These are phyloP conservation scores for Ptychobarbus kaznakovi DNA, from an alignment of 2,797 vertebrate genomes.

Conservation along the genomic window DNA sequence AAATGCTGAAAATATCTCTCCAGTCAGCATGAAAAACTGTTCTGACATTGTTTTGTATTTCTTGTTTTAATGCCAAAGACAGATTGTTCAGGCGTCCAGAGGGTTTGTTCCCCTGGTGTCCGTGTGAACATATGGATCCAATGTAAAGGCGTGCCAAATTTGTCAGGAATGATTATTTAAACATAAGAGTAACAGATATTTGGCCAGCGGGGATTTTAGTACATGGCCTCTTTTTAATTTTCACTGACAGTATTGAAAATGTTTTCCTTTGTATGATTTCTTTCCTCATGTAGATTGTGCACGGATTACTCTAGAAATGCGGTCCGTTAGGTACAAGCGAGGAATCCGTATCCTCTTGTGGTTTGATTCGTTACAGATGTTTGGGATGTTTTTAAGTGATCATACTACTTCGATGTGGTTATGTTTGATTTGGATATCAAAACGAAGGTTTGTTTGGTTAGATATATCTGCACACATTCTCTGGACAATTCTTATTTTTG, in stretches of 20 bases:
- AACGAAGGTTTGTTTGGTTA: slow-evolving; percentile 57
- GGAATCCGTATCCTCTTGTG: slow-evolving; percentile 40
- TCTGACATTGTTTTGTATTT: slow-evolving; percentile 16
- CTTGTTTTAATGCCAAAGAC: slow-evolving; percentile 24
- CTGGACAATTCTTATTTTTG: slow-evolving; percentile 35
- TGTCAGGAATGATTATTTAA: slow-evolving; percentile 55
- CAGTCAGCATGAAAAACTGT: not conserved
- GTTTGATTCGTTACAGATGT: slow-evolving; percentile 52
- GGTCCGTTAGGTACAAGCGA: slow-evolving; percentile 27
- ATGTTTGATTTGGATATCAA: slow-evolving; percentile 49
- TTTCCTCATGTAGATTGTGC: slow-evolving; percentile 30
- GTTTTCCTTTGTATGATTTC: slow-evolving; percentile 18
- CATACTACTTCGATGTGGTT: slow-evolving; percentile 36
- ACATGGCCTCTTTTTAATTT: slow-evolving; percentile 24
- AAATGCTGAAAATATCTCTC: slow-evolving; percentile 7
- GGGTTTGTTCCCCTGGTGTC: slow-evolving; percentile 7
- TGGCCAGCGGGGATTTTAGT: slow-evolving; percentile 15
- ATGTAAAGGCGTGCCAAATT: slow-evolving; percentile 47
- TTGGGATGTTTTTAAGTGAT: slow-evolving; percentile 55
- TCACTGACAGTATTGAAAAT: slow-evolving; percentile 18
- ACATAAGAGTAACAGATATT: slow-evolving; percentile 36
- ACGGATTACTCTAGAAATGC: slow-evolving; percentile 29
- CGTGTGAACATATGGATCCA: slow-evolving; percentile 25
- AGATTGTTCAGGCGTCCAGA: not conserved
- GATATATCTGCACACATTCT: slow-evolving; percentile 40